phyloP scores from a whole-genome alignment of 2,797 vertebrate genomes.

The Choloepus didactylus region DNA sequence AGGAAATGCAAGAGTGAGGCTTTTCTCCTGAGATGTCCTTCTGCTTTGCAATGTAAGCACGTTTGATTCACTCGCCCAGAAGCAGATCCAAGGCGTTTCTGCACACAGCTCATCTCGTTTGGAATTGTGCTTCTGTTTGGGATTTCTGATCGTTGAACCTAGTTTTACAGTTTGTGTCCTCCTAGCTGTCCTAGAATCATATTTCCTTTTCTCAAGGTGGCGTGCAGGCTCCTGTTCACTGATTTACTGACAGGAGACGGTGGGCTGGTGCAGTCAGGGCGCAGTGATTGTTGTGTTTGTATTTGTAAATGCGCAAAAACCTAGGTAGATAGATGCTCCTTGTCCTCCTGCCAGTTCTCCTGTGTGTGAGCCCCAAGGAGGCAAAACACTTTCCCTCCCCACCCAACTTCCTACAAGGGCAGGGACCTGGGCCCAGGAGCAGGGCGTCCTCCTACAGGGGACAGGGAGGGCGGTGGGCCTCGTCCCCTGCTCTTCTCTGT shows the following conservation, averaged over 20 bases:
- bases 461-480: too few relatives aligned
- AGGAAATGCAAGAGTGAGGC: not conserved
- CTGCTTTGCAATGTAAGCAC: not conserved
- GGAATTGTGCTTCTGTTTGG: not conserved
- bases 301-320: too few relatives aligned
- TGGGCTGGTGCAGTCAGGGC: not conserved
- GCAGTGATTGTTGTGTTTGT: too few relatives aligned
- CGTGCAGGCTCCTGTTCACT: not conserved
- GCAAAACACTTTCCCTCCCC: too few relatives aligned
- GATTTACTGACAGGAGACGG: not conserved
- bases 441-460: too few relatives aligned
- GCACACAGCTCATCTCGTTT: not conserved
- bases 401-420: too few relatives aligned
- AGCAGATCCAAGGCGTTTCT: not conserved
- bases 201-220: not conserved
- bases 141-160: not conserved
- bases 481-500: too few relatives aligned
- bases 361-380: too few relatives aligned
- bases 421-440: too few relatives aligned
- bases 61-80: not conserved
- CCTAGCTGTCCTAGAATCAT: not conserved
- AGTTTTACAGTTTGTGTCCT: not conserved
- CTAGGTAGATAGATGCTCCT: too few relatives aligned
- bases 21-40: not conserved
- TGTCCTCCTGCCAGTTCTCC: too few relatives aligned